phyloP scores from a whole-genome alignment of 2,113 vertebrate genomes.

The Mormyrus lacerda region DNA sequence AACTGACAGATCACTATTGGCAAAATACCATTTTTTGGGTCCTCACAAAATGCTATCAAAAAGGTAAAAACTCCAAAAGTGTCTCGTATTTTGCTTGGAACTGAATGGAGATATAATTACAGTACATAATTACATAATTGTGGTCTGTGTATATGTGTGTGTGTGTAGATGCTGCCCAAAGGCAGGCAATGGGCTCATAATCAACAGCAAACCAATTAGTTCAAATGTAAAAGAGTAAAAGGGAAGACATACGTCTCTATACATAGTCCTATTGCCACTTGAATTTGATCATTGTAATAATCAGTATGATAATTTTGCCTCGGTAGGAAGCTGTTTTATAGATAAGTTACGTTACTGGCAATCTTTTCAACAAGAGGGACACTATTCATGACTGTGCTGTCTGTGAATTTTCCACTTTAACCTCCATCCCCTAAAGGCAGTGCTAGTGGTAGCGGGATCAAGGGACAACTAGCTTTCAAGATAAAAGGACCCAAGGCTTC shows the following conservation, averaged over 20 bases:
- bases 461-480: background rate
- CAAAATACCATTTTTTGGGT: background rate
- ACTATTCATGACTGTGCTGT: background rate
- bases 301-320: background rate
- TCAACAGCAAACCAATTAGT: background rate
- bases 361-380: background rate
- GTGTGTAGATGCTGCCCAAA: background rate
- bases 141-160: background rate
- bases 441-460: background rate
- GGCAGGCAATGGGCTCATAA: background rate
- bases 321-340: background rate
- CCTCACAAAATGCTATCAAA: background rate
- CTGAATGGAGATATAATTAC: too few relatives aligned
- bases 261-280: background rate
- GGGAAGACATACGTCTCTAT: background rate
- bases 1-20: too few relatives aligned
- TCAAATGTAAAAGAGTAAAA: background rate
- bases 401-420: background rate
- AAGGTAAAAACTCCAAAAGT: background rate
- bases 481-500: background rate
- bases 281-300: background rate
- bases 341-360: background rate
- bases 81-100: too few relatives aligned
- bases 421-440: background rate
- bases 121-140: too few relatives aligned